Conservation (phyloP, 1,140 invertebrate species). For the Apis florea region DNA sequence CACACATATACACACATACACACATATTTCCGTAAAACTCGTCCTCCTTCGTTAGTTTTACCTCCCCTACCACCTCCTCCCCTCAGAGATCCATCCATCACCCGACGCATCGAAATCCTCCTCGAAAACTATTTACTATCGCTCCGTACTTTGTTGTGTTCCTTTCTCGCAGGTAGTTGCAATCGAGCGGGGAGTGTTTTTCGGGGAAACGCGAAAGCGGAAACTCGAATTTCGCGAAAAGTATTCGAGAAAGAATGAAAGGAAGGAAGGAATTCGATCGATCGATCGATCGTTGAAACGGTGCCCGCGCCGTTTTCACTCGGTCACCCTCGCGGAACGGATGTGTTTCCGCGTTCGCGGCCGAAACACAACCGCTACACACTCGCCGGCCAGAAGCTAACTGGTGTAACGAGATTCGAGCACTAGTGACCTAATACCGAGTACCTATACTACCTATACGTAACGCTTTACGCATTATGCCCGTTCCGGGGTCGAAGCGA, state of each 20-base stretch:
- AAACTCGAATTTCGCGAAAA: not conserved
- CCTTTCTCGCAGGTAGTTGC: constrained; percentile 11
- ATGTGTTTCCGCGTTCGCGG: not conserved
- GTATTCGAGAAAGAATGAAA: too few species aligned
- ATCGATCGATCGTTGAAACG: not conserved
- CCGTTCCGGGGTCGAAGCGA: constrained; percentile 20
- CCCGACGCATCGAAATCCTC: not conserved
- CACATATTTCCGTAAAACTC: constrained; percentile 22
- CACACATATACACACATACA: constrained; percentile 28
- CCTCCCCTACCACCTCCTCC: too few species aligned
- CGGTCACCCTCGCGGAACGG: not conserved
- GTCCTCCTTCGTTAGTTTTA: not conserved
- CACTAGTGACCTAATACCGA: constrained; percentile 73
- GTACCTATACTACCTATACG: constrained; percentile 64
- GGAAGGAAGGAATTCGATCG: not conserved
- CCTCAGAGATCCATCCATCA: not conserved
- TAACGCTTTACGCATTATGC: constrained; percentile 60
- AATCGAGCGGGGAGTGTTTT: not conserved
- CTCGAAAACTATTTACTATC: not conserved
- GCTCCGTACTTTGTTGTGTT: not conserved
- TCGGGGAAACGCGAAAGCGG: not conserved
- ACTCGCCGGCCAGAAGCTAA: not conserved
- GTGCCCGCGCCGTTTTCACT: not conserved
- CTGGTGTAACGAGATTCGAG: constrained; percentile 59
- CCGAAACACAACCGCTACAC: not conserved